These are phyloP conservation scores for Megaleporinus macrocephalus DNA, from an alignment of 2,113 vertebrate genomes.

Conservation along the genomic window DNA sequence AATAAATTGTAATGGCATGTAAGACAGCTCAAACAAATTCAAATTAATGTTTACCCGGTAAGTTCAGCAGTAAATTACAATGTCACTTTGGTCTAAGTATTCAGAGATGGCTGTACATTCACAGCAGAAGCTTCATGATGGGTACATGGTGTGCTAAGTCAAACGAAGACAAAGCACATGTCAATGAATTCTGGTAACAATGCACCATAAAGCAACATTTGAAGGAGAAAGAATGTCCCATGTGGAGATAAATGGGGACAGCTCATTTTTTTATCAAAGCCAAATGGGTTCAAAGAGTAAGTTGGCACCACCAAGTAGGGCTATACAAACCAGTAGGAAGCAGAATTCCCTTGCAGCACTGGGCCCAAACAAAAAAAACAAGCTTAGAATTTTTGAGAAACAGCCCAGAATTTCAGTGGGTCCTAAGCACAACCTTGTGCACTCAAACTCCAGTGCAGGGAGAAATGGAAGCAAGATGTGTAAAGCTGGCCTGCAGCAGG, in stretches of 20 bases:
- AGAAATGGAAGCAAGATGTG: conserved; percentile 17
- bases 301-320: background rate
- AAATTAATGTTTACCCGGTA: no score
- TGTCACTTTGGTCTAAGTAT: no score
- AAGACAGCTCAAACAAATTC: no score
- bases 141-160: background rate
- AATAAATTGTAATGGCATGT: no score
- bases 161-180: background rate
- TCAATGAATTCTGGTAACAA: background rate
- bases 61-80: background rate
- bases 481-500: background rate
- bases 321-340: background rate
- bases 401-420: background rate
- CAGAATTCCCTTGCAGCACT: background rate
- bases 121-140: background rate
- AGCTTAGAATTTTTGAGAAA: background rate
- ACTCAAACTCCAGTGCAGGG: background rate
- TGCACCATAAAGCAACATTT: background rate
- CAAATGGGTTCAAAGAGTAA: background rate
- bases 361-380: background rate
- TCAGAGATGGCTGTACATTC: background rate
- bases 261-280: background rate
- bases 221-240: background rate
- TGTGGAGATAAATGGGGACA: background rate
- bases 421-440: background rate